Evolutionary conservation across 2,797 vertebrate genomes (phyloP).

Genomic region (Cynodonichthys magdalenae): DNA sequence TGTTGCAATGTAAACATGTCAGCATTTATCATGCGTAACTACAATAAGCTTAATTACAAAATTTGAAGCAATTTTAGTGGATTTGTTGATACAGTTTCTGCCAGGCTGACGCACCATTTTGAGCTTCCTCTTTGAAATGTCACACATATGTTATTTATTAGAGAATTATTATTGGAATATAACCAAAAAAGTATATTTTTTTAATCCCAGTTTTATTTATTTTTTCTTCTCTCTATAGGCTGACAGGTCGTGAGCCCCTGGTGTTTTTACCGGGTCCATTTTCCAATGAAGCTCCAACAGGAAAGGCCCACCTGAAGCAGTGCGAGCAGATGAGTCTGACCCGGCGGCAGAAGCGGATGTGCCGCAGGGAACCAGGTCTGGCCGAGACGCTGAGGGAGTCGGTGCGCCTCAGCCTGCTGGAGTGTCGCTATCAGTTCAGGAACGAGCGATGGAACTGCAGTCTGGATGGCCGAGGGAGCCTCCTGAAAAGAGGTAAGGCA

Average conservation of each 20-base stretch:
- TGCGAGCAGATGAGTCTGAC: constrained; percentile 94
- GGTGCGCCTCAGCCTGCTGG: constrained; percentile 89
- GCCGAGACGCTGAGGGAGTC: constrained; percentile 94
- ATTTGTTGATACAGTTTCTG: not conserved
- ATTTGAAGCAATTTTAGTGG: not conserved
- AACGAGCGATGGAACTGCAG: constrained; percentile 99
- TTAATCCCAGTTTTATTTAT: not conserved
- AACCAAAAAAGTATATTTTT: not conserved
- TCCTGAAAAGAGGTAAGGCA: constrained; percentile 91
- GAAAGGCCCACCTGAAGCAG: constrained; percentile 91
- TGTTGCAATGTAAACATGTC: not conserved
- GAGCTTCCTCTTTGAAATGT: too few relatives aligned
- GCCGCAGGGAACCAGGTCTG: constrained; percentile 92
- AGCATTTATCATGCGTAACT: not conserved
- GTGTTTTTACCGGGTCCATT: constrained; percentile 87
- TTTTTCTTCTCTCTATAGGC: constrained; percentile 71
- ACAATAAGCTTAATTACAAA: not conserved
- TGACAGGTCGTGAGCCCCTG: constrained; percentile 91
- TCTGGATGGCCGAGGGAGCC: constrained; percentile 90
- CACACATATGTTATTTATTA: too few relatives aligned
- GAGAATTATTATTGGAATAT: not conserved
- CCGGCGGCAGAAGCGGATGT: constrained; percentile 90
- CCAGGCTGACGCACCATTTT: too few relatives aligned
- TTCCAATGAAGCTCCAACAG: constrained; percentile 72
- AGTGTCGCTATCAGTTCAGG: constrained; percentile 95